Evolutionary conservation across 2,113 vertebrate species (phyloP).

Genomic region (Fulica atra): DNA sequence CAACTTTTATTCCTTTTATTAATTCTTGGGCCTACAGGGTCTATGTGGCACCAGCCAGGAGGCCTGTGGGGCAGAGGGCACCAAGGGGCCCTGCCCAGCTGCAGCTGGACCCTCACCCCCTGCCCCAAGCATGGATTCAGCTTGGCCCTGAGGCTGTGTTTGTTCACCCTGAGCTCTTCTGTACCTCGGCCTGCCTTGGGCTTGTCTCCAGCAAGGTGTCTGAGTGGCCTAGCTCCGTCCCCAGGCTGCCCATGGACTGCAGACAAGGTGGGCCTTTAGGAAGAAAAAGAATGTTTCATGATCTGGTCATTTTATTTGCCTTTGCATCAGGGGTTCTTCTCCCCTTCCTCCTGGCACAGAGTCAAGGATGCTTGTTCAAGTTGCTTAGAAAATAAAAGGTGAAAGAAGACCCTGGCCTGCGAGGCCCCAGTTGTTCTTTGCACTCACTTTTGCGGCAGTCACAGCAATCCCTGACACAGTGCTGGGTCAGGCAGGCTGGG

Average conservation of each 20-base stretch:
- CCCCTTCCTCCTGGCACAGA: not conserved
- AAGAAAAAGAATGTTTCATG: not conserved
- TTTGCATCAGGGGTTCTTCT: not conserved
- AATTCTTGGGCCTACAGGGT: rapidly evolving
- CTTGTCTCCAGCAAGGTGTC: no score
- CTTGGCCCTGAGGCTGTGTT: rapidly evolving
- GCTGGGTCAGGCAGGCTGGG: rapidly evolving
- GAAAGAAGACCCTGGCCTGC: not conserved
- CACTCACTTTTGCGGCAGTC: no score
- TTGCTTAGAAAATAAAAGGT: not conserved
- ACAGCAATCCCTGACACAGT: not conserved
- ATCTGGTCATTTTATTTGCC: not conserved
- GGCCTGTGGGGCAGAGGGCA: not conserved
- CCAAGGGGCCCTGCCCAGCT: rapidly evolving
- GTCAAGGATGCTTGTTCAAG: not conserved
- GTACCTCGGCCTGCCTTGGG: not conserved
- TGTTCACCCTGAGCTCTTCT: not conserved
- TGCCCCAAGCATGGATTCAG: rapidly evolving
- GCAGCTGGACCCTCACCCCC: not conserved
- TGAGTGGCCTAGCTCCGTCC: rapidly evolving
- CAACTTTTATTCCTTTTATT: not conserved
- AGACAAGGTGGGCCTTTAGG: not conserved
- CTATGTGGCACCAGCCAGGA: no score
- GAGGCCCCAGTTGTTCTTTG: not conserved
- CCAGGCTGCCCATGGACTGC: rapidly evolving